Evolutionary conservation across 2,888 invertebrate genomes (phyloP), one percentile per base, ranked within the genome.

Genomic region (Nysson spinosus): DNA sequence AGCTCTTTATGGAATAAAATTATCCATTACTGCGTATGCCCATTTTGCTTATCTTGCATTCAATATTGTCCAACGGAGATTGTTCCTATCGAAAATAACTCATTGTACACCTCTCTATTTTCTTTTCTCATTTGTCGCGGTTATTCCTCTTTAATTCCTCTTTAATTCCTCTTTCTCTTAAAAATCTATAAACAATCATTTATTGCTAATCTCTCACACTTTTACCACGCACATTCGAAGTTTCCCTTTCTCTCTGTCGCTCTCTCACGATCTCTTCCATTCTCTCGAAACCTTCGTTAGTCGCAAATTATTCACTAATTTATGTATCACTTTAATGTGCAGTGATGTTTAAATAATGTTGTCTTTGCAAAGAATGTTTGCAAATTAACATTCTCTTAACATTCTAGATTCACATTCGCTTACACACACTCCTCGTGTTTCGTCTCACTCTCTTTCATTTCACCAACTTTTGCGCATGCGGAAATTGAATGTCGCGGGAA

Each of bases 1-100:
- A 34, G 14, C 26, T 35, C n/a, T 24, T 32, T 7, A 19, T 20
- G 46, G 16, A 24, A 19, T 9, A 20, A 51, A 42, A 28, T 44
- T 28, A 20, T 22, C 12, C 42, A 20, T 24, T 34, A 35, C 30
- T 44, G 40, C 39, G 11, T 22, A 57, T 42, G 12, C 40, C 12
- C 44, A 24, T 40, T 28, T 34, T 39, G 17, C 39, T 26, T 47
- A 46, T 11, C 32, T 46, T 16, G 5, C 34, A 47, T 64, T 43
- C 63, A 64, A 64, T 66, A 66, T 66, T 57, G 57, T 57, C 64
- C 64, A 63, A 63, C 57, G 35, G 55, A 46, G 30, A 63, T 63
- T 28, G 17, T 43, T 60, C 63, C 57, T 63, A 63, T 66, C 56
- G 66, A 66, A 66, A 66, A 66, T 66, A 66, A 66, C 47, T 66